A percentile compares a stretch with the other conserved stretches of the same genome.
Evolutionary conservation across 2,888 invertebrate genomes (phyloP).

Genomic region (Zhuqinia jingwanae): DNA sequence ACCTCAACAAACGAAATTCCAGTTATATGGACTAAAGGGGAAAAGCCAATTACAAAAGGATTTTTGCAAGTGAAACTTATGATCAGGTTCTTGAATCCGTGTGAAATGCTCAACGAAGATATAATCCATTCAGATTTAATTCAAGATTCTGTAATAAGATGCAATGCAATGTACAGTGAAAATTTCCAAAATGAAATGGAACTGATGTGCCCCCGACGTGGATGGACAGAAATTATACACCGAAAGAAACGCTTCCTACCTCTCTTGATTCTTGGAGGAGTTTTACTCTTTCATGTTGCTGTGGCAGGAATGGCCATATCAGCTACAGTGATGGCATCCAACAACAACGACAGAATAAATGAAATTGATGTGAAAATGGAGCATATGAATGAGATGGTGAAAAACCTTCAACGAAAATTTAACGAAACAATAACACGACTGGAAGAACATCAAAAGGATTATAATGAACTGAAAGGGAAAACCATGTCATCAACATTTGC

Average conservation of each 20-base stretch:
- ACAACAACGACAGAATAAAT: too few species aligned
- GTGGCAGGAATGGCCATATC: not conserved
- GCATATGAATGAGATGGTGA: too few species aligned
- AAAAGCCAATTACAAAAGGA: slow-evolving; percentile 17
- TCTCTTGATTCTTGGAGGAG: too few species aligned
- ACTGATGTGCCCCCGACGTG: too few species aligned
- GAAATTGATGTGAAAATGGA: too few species aligned
- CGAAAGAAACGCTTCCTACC: too few species aligned
- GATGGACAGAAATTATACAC: too few species aligned
- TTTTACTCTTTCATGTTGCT: too few species aligned
- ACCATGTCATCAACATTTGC: slow-evolving; percentile 15
- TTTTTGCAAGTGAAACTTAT: not conserved
- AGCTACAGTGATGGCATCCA: too few species aligned
- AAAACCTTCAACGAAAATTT: slow-evolving; percentile 17
- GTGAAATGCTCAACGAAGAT: not conserved
- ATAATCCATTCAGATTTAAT: not conserved
- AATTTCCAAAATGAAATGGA: slow-evolving; percentile 15
- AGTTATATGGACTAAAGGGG: slow-evolving; percentile 20
- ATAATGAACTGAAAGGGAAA: slow-evolving; percentile 54
- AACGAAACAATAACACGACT: slow-evolving; percentile 21
- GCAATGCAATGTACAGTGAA: not conserved
- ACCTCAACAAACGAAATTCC: not conserved
- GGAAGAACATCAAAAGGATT: slow-evolving; percentile 35
- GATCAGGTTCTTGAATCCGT: not conserved
- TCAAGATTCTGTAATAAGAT: not conserved